These are phyloP conservation scores for Australoheros facetus DNA, from an alignment of 2,797 vertebrate genomes.

Conservation along the genomic window DNA sequence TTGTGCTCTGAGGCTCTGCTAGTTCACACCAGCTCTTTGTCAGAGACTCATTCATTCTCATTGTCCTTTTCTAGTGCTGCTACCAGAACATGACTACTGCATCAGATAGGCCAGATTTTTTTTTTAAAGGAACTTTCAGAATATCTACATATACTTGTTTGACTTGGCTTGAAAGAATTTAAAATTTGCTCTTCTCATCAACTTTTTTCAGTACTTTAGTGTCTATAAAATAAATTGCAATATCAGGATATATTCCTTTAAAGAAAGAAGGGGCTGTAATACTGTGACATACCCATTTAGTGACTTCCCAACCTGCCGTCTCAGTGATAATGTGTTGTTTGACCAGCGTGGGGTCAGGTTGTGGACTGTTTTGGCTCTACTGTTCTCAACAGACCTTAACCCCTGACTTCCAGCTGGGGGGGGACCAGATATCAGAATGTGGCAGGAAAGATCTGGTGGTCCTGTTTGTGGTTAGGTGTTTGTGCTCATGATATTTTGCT, in stretches of 20 bases:
- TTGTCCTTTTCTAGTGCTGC: conserved; percentile 41
- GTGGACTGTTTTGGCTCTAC: conserved; percentile 64
- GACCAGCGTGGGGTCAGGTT: conserved; percentile 36
- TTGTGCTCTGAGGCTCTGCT: conserved; percentile 49
- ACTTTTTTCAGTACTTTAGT: not conserved
- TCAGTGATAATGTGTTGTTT: conserved; percentile 42
- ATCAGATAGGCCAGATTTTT: conserved; percentile 38
- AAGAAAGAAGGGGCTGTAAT: not conserved
- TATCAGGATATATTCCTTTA: not conserved
- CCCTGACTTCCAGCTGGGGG: conserved; percentile 72
- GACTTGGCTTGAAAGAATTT: conserved; percentile 17
- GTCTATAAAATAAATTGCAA: not conserved
- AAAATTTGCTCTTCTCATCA: not conserved
- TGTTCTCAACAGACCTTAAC: conserved; percentile 71
- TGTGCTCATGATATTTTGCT: conserved; percentile 47
- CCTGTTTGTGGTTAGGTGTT: conserved; percentile 70
- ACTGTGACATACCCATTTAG: not conserved
- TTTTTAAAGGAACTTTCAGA: conserved; percentile 28
- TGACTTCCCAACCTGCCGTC: conserved; percentile 24
- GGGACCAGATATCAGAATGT: conserved; percentile 63
- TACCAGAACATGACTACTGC: conserved; percentile 53
- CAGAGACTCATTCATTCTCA: conserved; percentile 45
- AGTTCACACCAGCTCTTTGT: conserved; percentile 73
- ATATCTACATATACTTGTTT: conserved; percentile 30
- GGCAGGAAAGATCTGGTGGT: conserved; percentile 59